Evolutionary conservation across 2,797 vertebrate species (phyloP).

Genomic region (Acanthurus lineatus): DNA sequence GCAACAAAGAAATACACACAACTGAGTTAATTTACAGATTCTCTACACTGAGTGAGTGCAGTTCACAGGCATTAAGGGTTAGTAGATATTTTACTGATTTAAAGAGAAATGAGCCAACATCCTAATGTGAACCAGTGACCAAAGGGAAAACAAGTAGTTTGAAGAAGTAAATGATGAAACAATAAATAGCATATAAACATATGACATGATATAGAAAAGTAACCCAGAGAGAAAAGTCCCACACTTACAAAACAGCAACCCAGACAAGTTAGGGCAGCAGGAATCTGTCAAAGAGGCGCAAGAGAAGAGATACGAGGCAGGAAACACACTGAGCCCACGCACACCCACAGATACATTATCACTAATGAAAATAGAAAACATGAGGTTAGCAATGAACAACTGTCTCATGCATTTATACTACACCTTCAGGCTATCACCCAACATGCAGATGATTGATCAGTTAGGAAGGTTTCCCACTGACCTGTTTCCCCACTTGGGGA

Average conservation of each 20-base stretch:
- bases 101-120: conserved; percentile 8
- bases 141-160: conserved; percentile 41
- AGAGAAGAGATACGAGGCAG: conserved; percentile 63
- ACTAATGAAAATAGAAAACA: not conserved
- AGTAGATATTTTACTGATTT: not conserved
- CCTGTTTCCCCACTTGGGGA: conserved; percentile 96
- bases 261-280: conserved; percentile 75
- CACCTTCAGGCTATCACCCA: conserved; percentile 2
- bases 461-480: conserved; percentile 73
- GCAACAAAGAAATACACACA: conserved; percentile 42
- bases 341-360: conserved; percentile 12
- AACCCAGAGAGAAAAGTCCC: conserved; percentile 64
- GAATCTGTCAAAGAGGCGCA: conserved; percentile 81
- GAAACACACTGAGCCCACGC: conserved; percentile 32
- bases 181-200: not conserved
- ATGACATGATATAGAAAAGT: conserved; percentile 39
- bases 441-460: not conserved
- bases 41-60: not conserved
- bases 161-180: conserved; percentile 37
- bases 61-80: not conserved
- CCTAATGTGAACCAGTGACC: conserved; percentile 7
- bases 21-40: conserved; percentile 5
- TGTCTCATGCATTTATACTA: not conserved
- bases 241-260: conserved; percentile 77
- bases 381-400: conserved; percentile 18